phyloP scores from a whole-genome alignment of 2,113 vertebrate genomes.

The Bostrychus sinensis region DNA sequence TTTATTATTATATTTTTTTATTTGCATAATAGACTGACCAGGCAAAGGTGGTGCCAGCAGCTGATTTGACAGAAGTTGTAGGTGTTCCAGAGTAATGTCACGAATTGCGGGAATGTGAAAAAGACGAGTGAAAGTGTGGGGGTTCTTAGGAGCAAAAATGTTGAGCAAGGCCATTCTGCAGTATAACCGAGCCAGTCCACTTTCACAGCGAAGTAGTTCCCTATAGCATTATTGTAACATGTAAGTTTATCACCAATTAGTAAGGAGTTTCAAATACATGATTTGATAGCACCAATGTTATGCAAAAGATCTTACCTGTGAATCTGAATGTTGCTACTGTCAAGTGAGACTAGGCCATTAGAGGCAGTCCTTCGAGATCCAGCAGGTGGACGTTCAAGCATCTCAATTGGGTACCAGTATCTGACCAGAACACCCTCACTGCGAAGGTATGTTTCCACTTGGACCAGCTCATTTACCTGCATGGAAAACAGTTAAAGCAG shows the following conservation, averaged over 20 bases:
- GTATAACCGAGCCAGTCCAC: slow-evolving; percentile 90
- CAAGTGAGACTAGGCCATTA: slow-evolving; percentile 92
- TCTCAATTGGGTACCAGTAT: slow-evolving; percentile 99
- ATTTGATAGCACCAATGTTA: background rate
- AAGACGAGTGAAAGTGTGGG: slow-evolving; percentile 94
- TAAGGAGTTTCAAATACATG: background rate
- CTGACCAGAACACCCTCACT: slow-evolving; percentile 95
- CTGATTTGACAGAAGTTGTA: slow-evolving; percentile 96
- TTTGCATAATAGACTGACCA: slow-evolving; percentile 75
- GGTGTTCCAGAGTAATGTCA: slow-evolving; percentile 96
- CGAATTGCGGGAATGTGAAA: slow-evolving; percentile 96
- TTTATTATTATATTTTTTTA: background rate
- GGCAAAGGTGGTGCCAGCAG: slow-evolving; percentile 95
- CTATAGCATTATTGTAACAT: slow-evolving; percentile 67
- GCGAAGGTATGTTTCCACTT: slow-evolving; percentile 95
- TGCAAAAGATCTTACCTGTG: slow-evolving; percentile 85
- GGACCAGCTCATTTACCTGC: slow-evolving; percentile 94
- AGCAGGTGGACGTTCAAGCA: slow-evolving; percentile 92
- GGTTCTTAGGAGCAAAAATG: slow-evolving; percentile 95
- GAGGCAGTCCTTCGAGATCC: slow-evolving; percentile 94
- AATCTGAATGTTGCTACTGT: slow-evolving; percentile 97
- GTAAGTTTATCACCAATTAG: background rate
- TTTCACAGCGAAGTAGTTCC: slow-evolving; percentile 93
- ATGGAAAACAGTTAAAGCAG: background rate
- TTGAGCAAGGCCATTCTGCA: slow-evolving; percentile 96